phyloP scores from a whole-genome alignment of 2,797 vertebrate genomes.

The Cossypha niveicapilla region DNA sequence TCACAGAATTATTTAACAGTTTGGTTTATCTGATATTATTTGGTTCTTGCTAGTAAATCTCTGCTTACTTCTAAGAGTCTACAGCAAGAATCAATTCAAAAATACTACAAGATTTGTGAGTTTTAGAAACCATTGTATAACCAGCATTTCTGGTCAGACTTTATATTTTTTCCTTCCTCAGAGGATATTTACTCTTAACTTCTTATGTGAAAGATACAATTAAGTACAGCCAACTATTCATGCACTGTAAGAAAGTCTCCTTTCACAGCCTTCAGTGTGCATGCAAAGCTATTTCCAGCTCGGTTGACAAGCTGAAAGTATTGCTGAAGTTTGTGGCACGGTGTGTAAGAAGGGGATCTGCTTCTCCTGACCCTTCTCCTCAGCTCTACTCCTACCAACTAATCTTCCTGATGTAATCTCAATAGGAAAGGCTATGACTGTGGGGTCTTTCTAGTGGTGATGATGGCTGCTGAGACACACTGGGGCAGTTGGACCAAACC shows the following conservation, averaged over 20 bases:
- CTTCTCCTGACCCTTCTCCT: neutral
- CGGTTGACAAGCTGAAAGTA: neutral
- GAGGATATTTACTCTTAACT: neutral
- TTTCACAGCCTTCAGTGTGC: neutral
- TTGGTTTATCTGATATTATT: neutral
- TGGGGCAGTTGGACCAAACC: neutral
- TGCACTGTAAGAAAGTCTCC: neutral
- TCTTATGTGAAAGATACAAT: neutral
- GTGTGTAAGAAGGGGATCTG: neutral
- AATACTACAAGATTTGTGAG: neutral
- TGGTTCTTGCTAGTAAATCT: neutral
- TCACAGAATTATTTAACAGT: neutral
- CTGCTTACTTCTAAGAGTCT: neutral
- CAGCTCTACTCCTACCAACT: neutral
- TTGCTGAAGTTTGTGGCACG: neutral
- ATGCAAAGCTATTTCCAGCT: neutral
- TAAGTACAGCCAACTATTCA: neutral
- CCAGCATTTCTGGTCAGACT: neutral
- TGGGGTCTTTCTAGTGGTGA: neutral
- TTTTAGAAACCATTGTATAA: neutral
- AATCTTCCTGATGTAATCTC: neutral
- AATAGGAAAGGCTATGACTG: neutral
- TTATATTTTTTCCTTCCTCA: neutral
- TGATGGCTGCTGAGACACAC: neutral
- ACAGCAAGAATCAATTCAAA: neutral